Percentiles rank a stretch among this genome's conserved stretches.
phyloP scores from a whole-genome alignment of 2,113 vertebrate genomes.

The Leptosomus discolor region DNA sequence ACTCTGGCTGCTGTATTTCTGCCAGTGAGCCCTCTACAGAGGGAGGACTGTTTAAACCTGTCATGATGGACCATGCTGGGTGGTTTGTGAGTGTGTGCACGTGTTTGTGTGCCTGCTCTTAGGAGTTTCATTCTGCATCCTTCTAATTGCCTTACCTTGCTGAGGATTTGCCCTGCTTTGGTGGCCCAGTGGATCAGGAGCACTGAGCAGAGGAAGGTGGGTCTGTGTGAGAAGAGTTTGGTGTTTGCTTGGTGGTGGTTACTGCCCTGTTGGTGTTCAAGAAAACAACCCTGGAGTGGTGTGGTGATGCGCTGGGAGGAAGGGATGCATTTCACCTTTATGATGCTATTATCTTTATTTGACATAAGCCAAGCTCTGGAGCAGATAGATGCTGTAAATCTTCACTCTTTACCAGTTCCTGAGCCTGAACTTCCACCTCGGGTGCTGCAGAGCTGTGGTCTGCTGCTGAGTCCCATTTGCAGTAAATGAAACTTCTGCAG shows the following conservation, averaged over 20 bases:
- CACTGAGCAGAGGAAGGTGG: not conserved
- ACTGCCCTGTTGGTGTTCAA: not conserved
- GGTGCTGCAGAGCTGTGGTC: not conserved
- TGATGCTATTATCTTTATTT: not conserved
- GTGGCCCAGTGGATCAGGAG: not conserved
- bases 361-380: not conserved
- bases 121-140: not conserved
- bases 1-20: not conserved
- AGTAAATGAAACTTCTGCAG: not conserved
- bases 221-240: not conserved
- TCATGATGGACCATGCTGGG: fast-evolving
- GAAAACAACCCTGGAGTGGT: not conserved
- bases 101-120: fast-evolving
- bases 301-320: not conserved
- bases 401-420: not conserved
- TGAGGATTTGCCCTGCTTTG: not conserved
- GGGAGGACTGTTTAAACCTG: too few species aligned
- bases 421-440: not conserved
- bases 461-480: not conserved
- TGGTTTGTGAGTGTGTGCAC: fast-evolving
- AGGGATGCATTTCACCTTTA: not conserved
- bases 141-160: not conserved
- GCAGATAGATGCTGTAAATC: not conserved
- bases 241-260: not conserved
- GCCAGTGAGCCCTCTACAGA: not conserved